phyloP scores from a whole-genome alignment of 2,113 vertebrate species.

The Vicugna pacos region DNA sequence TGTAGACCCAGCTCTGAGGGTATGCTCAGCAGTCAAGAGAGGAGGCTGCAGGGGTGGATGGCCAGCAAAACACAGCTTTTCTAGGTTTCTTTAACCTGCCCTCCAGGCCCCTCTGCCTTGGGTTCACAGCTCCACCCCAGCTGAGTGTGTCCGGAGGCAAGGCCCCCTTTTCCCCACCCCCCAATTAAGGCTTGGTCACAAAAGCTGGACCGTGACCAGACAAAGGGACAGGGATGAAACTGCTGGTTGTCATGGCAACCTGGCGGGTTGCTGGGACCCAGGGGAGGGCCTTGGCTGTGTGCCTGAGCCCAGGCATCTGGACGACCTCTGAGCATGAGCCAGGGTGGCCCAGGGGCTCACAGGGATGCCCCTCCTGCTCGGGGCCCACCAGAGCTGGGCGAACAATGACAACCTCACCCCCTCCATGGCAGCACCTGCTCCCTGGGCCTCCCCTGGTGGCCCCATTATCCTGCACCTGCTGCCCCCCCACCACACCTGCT shows the following conservation, averaged over 20 bases:
- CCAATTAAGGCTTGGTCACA: slow-evolving; percentile 87
- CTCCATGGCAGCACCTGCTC: slow-evolving; percentile 69
- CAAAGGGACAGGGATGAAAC: slow-evolving; percentile 90
- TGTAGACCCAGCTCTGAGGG: background rate
- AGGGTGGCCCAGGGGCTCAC: slow-evolving; percentile 73
- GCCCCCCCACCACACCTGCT: background rate
- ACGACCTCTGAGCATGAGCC: slow-evolving; percentile 84
- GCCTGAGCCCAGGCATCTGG: slow-evolving; percentile 86
- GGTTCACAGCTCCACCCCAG: slow-evolving; percentile 46
- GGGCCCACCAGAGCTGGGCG: background rate
- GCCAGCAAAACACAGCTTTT: background rate
- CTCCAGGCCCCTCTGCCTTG: background rate
- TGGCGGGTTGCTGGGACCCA: slow-evolving; percentile 87
- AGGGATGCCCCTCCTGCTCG: slow-evolving; percentile 36
- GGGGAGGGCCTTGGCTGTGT: slow-evolving; percentile 88
- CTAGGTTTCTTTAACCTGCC: slow-evolving; percentile 35
- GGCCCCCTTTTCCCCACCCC: slow-evolving; percentile 83
- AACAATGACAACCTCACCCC: slow-evolving; percentile 58
- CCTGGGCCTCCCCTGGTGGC: slow-evolving; percentile 57
- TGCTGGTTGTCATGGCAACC: slow-evolving; percentile 89
- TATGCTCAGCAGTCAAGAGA: background rate
- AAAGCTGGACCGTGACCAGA: slow-evolving; percentile 88
- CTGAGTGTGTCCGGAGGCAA: slow-evolving; percentile 83
- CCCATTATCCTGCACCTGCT: slow-evolving; percentile 44
- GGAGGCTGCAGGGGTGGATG: background rate